A percentile compares a stretch with the other conserved stretches of the same genome.
Evolutionary conservation across 2,113 vertebrate species (phyloP).

Genomic region (Eudyptes chrysolophus): DNA sequence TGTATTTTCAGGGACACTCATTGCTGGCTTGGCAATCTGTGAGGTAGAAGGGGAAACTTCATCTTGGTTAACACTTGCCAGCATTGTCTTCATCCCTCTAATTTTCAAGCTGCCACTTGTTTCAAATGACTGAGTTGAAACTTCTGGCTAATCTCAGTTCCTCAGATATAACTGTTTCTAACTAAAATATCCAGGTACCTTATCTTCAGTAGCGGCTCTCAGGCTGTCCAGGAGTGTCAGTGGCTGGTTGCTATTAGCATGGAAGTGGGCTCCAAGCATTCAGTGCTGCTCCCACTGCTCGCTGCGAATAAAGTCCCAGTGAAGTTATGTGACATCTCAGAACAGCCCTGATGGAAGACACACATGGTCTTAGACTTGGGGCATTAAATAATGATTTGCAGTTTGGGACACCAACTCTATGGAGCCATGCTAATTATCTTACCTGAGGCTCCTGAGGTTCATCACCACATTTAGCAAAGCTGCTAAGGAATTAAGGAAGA

Average conservation of each 20-base stretch:
- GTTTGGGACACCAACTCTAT: background rate
- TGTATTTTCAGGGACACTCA: background rate
- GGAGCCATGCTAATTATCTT: background rate
- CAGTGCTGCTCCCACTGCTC: background rate
- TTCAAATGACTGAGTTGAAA: background rate
- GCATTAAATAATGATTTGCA: background rate
- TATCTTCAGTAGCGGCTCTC: background rate
- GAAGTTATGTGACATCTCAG: background rate
- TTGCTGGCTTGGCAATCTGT: background rate
- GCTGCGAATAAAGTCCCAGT: rapidly evolving
- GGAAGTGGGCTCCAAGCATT: rapidly evolving
- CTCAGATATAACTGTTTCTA: background rate
- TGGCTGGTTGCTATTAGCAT: background rate
- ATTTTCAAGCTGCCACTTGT: background rate
- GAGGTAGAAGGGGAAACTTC: background rate
- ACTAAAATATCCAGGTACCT: background rate
- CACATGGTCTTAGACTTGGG: background rate
- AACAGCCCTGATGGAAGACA: background rate
- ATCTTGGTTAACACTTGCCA: background rate
- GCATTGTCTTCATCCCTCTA: background rate
- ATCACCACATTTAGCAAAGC: background rate
- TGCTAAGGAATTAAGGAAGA: background rate
- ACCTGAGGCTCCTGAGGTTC: background rate
- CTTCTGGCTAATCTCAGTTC: background rate
- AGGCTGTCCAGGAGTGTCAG: rapidly evolving